Evolutionary conservation across 2,888 invertebrate species (phyloP), one percentile per base, ranked within the genome.

Genomic region (Protodeltote pygarga): DNA sequence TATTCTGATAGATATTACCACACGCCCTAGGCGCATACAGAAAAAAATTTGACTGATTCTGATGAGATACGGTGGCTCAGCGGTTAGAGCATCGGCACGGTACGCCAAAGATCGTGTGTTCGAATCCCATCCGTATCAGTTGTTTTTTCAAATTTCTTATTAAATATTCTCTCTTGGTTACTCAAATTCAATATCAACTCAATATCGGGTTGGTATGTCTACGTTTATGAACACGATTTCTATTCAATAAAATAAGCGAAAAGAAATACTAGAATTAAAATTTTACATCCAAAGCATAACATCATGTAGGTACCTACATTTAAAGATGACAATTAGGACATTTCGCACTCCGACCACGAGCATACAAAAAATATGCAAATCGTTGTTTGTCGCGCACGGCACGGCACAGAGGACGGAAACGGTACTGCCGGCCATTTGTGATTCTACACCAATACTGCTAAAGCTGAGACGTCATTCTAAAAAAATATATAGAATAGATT

Each of bases 351-450:
- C 45, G 41, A 70, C 66, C 73, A 73, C 65, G 74, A 59, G 37
- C 68, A 47, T 59, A 71, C 79, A 71, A 81, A 86, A n/a, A 83
- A 83, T 79, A 86, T 85, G 82, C 80, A 83, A 85, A 85, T 86
- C 47, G 54, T 72, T 77, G 77, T 84, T 83, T 85, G 80, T 80
- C 77, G 13, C 55, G 9, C 55, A 47, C n/a, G n/a, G n/a, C 76
- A 51, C 40, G 42, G 37, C 38, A 71, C 66, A 68, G 63, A 69
- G 74, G 72, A 76, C 85, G 87, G 85, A 89, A 87, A 87, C 86
- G 81, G 85, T 80, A 83, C 79, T 65, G 81, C 68, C 80, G 72
- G 75, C 73, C 78, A 79, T 83, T 86, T 81, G 83, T 80, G 80
- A 86, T 83, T 83, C 85, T 70, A 80, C 78, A 72, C 70, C 74